Conservation (phyloP, 1,140 invertebrate species). For the Aphaenogaster ashmeadi region DNA sequence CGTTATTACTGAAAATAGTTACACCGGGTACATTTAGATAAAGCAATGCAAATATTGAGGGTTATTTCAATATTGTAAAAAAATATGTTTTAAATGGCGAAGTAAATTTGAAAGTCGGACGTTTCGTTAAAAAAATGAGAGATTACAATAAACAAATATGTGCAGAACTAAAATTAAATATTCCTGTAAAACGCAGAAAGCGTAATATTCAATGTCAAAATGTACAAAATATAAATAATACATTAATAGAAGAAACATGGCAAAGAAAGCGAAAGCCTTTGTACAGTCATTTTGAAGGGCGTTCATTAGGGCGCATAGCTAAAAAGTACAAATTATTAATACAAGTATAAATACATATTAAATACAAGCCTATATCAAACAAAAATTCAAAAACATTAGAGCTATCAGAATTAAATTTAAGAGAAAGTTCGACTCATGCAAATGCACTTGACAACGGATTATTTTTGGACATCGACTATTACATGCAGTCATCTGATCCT, state of each 20-base stretch:
- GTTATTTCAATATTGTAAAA: slow-evolving; percentile 40
- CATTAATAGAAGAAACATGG: slow-evolving; percentile 6
- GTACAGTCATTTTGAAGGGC: slow-evolving; percentile 11
- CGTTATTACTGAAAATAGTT: background rate
- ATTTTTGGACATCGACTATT: slow-evolving; percentile 9
- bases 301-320: background rate
- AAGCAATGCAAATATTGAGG: slow-evolving; percentile 21
- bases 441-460: background rate
- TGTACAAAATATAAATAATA: background rate
- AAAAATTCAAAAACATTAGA: background rate
- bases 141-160: too few species aligned
- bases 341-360: too few species aligned
- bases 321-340: background rate
- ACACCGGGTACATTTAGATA: background rate
- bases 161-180: slow-evolving; percentile 6
- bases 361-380: background rate
- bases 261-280: slow-evolving; percentile 6
- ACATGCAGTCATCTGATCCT: background rate
- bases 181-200: background rate
- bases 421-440: slow-evolving; percentile 7
- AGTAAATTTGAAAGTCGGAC: slow-evolving; percentile 18
- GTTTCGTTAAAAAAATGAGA: slow-evolving; percentile 18
- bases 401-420: background rate
- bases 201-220: background rate
- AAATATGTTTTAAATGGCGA: slow-evolving; percentile 10